A percentile compares a stretch with the other conserved stretches of the same genome.
Conservation (phyloP, 1,140 invertebrate genomes). For the Chionoecetes opilio region DNA sequence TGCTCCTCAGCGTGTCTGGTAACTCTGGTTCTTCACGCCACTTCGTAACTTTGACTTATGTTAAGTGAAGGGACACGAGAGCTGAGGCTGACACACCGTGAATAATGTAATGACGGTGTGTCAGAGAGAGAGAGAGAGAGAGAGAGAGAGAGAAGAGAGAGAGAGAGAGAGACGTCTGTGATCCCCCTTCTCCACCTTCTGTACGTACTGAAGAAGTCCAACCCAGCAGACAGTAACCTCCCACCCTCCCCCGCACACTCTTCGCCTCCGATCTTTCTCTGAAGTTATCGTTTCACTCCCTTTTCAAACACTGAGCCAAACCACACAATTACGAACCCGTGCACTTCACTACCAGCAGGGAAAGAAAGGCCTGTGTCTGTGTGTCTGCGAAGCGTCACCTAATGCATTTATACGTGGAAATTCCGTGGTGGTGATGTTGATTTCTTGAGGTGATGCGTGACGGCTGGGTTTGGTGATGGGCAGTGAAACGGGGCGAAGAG, state of each 20-base stretch:
- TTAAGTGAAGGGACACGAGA: no score
- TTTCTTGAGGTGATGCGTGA: neutral
- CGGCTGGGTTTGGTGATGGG: neutral
- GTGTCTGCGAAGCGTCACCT: no score
- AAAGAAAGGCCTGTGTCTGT: neutral
- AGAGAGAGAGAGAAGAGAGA: conserved; percentile 48
- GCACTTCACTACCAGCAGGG: no score
- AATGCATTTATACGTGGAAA: no score
- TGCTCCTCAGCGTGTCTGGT: no score
- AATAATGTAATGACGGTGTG: neutral
- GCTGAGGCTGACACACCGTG: no score
- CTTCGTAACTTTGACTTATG: no score
- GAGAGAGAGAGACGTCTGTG: neutral
- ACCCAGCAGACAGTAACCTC: conserved; percentile 24
- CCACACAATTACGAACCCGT: neutral
- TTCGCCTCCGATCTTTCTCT: neutral
- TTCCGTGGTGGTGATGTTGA: no score
- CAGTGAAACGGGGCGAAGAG: neutral
- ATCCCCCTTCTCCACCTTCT: neutral
- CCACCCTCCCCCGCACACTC: conserved; percentile 52
- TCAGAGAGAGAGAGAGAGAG: conserved; percentile 22
- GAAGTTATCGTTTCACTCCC: no score
- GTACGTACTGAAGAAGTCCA: conserved; percentile 67
- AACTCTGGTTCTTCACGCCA: no score
- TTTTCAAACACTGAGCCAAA: no score